A percentile compares a stretch with the other conserved stretches of the same genome.
These are phyloP conservation scores for Capitella teleta DNA, from an alignment of 1,140 invertebrate genomes.

Conservation along the genomic window DNA sequence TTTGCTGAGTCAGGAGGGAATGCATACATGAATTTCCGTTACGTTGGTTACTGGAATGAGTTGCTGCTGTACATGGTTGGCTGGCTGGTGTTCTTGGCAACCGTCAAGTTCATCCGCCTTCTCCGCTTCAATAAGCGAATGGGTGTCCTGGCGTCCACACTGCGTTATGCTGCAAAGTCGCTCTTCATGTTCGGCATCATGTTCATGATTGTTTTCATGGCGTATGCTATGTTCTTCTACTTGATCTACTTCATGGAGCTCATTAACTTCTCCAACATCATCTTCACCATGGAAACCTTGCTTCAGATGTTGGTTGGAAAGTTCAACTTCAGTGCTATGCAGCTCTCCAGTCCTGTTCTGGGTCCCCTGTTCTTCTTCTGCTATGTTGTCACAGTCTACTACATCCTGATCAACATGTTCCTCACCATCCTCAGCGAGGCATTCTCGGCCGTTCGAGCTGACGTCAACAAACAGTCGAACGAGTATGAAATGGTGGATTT, in stretches of 20 bases:
- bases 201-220: conserved; percentile 39
- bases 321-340: conserved; percentile 46
- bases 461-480: conserved; percentile 51
- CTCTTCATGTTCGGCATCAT: conserved; percentile 40
- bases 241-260: conserved; percentile 42
- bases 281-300: conserved; percentile 43
- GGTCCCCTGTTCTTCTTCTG: conserved; percentile 47
- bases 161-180: conserved; percentile 26
- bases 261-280: conserved; percentile 43
- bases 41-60: conserved; percentile 44
- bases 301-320: conserved; percentile 49
- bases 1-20: conserved; percentile 45
- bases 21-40: conserved; percentile 46
- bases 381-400: conserved; percentile 45
- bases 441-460: conserved; percentile 42
- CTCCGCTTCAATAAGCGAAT: conserved; percentile 48
- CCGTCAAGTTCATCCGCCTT: conserved; percentile 46
- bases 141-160: conserved; percentile 35
- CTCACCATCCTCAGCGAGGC: conserved; percentile 49
- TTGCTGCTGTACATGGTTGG: conserved; percentile 43
- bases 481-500: conserved; percentile 55
- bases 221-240: conserved; percentile 45
- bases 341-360: conserved; percentile 37
- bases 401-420: conserved; percentile 50
- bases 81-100: conserved; percentile 45